These are phyloP conservation scores for Panopea generosa DNA, from an alignment of 2,888 invertebrate genomes.

Conservation along the genomic window DNA sequence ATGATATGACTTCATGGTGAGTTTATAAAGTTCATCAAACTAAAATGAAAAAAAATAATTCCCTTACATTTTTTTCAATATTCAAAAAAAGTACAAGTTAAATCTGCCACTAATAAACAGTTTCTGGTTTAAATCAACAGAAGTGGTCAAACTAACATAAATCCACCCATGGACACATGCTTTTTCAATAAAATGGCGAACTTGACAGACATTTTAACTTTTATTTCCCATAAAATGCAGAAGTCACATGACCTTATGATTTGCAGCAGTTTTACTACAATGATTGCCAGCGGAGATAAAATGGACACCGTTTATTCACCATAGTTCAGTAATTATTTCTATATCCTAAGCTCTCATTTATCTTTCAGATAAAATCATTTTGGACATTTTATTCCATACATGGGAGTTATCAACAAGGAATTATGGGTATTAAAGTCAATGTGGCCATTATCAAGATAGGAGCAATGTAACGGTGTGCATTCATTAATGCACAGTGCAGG, in stretches of 20 bases:
- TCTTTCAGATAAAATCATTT: constrained; percentile 25
- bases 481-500: too few relatives aligned
- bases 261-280: background rate
- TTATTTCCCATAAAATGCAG: constrained; percentile 23
- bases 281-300: constrained; percentile 18
- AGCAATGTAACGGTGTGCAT: too few relatives aligned
- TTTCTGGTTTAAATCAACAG: too few relatives aligned
- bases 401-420: constrained; percentile 2
- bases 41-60: too few relatives aligned
- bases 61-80: too few relatives aligned
- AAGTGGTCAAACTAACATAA: too few relatives aligned
- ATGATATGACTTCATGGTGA: too few relatives aligned
- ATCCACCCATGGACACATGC: constrained; percentile 6
- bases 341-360: constrained; percentile 15
- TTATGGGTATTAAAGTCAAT: background rate
- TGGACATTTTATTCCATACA: constrained; percentile 22
- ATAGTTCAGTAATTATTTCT: constrained; percentile 13
- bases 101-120: too few relatives aligned
- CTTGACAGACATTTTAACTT: constrained; percentile 5
- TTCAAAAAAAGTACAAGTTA: too few relatives aligned
- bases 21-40: too few relatives aligned
- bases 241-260: background rate
- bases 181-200: constrained; percentile 10
- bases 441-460: too few relatives aligned
- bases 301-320: constrained; percentile 27